phyloP scores from a whole-genome alignment of 2,888 invertebrate genomes.

The Sceliomorpha sp. region DNA sequence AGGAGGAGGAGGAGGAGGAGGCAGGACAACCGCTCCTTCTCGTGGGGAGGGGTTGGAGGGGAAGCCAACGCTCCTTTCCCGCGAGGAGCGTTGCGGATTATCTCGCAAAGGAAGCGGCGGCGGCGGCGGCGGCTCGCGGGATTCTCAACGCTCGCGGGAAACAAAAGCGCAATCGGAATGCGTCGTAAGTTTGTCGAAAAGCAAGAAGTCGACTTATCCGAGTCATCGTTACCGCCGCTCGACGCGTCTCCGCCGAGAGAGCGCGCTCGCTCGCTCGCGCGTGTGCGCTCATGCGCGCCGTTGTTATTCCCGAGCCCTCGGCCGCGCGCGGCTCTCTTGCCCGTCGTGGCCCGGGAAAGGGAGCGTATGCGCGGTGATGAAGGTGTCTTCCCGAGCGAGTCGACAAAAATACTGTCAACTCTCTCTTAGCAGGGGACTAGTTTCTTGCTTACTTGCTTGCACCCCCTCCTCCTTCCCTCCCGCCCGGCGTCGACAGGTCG shows the following conservation, averaged over 20 bases:
- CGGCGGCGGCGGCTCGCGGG: no score
- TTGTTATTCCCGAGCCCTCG: conserved; percentile 7
- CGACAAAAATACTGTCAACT: conserved; percentile 41
- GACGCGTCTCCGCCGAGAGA: neutral
- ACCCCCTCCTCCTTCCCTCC: no score
- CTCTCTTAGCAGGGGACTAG: conserved; percentile 32
- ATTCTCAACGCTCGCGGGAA: conserved; percentile 12
- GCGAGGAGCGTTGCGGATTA: conserved; percentile 11
- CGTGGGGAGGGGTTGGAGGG: neutral
- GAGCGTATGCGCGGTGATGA: conserved; percentile 37
- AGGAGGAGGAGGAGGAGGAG: no score
- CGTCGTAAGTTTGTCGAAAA: conserved; percentile 14
- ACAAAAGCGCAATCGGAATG: conserved; percentile 21
- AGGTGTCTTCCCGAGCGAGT: conserved; percentile 31
- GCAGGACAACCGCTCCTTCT: no score
- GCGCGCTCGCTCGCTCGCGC: conserved; percentile 9
- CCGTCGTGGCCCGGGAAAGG: no score
- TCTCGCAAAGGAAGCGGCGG: conserved; percentile 8
- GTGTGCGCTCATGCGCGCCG: conserved; percentile 20
- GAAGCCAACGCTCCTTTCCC: neutral
- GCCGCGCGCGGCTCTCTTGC: no score
- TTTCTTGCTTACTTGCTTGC: no score
- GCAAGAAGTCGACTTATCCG: conserved; percentile 13
- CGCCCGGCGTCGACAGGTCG: conserved; percentile 42
- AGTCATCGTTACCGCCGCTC: neutral